These are phyloP conservation scores for Oncorhynchus tshawytscha DNA, from an alignment of 2,113 vertebrate genomes.

Conservation along the genomic window DNA sequence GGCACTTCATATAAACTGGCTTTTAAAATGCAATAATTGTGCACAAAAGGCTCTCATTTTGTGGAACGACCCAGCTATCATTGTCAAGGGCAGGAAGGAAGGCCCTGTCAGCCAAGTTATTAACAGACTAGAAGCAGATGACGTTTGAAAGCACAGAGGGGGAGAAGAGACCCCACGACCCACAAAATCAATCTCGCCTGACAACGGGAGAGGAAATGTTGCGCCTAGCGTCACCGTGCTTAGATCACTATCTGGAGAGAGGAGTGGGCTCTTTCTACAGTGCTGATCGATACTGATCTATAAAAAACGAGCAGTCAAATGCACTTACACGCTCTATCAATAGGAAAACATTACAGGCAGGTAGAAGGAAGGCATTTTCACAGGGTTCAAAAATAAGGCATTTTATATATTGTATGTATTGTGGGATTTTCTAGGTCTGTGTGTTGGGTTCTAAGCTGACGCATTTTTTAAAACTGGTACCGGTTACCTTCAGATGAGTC, in stretches of 20 bases:
- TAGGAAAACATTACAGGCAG: constrained; percentile 27
- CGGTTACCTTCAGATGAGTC: no score
- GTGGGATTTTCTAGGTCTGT: neutral
- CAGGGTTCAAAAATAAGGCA: neutral
- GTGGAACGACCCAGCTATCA: constrained; percentile 3
- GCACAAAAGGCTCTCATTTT: no score
- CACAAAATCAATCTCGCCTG: constrained; percentile 67
- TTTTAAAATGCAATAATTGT: no score
- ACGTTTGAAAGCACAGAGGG: constrained; percentile 53
- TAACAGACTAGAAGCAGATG: constrained; percentile 32
- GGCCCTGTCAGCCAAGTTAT: constrained; percentile 32
- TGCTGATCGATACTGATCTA: constrained; percentile 60
- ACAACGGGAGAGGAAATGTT: constrained; percentile 58
- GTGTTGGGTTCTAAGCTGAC: neutral
- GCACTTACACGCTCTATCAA: constrained; percentile 41
- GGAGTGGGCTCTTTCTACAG: constrained; percentile 26
- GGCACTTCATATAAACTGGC: no score
- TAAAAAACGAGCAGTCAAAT: constrained; percentile 50
- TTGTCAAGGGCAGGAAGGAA: constrained; percentile 30
- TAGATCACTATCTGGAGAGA: constrained; percentile 62
- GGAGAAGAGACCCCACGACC: constrained; percentile 39
- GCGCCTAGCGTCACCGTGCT: constrained; percentile 39
- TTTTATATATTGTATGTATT: neutral
- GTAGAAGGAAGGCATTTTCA: constrained; percentile 22
- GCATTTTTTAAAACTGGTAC: no score